phyloP scores from a whole-genome alignment of 2,888 invertebrate species.

The Ophioninae sp. region DNA sequence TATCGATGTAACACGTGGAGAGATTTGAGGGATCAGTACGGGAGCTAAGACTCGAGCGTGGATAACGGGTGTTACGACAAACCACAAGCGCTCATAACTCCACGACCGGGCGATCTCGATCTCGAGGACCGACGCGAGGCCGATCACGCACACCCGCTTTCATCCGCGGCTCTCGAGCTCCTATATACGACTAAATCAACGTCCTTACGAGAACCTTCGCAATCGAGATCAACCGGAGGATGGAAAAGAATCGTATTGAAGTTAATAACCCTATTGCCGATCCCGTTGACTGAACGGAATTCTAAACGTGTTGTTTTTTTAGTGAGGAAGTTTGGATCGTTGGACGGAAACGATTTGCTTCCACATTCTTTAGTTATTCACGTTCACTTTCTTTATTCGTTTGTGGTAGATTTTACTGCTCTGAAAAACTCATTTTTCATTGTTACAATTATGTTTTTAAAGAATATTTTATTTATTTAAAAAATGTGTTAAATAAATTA shows the following conservation, averaged over 20 bases:
- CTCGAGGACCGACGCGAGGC: conserved; percentile 53
- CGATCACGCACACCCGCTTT: conserved; percentile 43
- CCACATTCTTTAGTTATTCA: too few species aligned
- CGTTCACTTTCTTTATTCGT: too few species aligned
- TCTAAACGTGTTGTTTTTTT: too few species aligned
- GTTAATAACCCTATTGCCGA: conserved; percentile 33
- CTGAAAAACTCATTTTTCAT: too few species aligned
- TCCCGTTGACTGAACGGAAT: conserved; percentile 30
- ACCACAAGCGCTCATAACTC: conserved; percentile 63
- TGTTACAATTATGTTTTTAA: too few species aligned
- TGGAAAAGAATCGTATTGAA: conserved; percentile 21
- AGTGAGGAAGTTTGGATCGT: too few species aligned
- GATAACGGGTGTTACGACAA: conserved; percentile 67
- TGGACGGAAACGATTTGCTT: too few species aligned
- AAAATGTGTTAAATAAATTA: too few species aligned
- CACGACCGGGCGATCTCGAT: conserved; percentile 49
- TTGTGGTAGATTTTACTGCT: too few species aligned
- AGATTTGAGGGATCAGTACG: neutral
- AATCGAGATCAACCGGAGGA: conserved; percentile 14
- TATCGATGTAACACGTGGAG: too few species aligned
- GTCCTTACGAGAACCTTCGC: neutral
- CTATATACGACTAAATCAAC: conserved; percentile 5
- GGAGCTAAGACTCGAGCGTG: conserved; percentile 21
- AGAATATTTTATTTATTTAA: too few species aligned
- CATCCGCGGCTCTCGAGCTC: conserved; percentile 15